phyloP scores from a whole-genome alignment of 1,140 invertebrate genomes.

The Drosophila pruinosa region DNA sequence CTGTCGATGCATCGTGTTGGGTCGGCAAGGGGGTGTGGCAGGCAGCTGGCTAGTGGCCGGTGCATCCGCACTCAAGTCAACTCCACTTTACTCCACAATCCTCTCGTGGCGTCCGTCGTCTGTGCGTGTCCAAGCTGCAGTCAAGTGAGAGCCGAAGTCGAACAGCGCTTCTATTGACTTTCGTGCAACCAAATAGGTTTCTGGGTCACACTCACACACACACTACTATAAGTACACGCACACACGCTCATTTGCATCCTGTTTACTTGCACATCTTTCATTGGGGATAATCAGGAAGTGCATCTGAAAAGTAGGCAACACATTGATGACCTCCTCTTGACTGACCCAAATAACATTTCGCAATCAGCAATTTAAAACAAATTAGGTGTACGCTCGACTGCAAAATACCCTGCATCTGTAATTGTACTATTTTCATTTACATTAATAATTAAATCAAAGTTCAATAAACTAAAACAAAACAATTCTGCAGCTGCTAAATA shows the following conservation, averaged over 20 bases:
- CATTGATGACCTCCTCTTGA: not conserved
- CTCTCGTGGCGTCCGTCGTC: not conserved
- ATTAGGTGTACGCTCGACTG: not conserved
- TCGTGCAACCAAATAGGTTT: conserved; percentile 71
- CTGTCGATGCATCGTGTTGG: not conserved
- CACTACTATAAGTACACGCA: not conserved
- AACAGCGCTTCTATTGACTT: conserved; percentile 65
- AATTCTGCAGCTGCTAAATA: no score
- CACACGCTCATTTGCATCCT: not conserved
- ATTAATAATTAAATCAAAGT: no score
- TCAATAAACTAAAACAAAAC: no score
- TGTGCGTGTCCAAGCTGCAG: conserved; percentile 48
- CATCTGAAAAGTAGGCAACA: not conserved
- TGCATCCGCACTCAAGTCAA: conserved; percentile 11
- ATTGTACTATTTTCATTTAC: not conserved
- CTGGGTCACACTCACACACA: conserved; percentile 58
- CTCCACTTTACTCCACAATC: not conserved
- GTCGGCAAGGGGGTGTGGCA: not conserved
- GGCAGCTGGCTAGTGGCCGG: not conserved
- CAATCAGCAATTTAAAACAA: not conserved
- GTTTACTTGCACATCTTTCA: not conserved
- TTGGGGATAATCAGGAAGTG: not conserved
- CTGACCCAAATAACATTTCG: not conserved
- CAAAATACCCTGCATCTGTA: not conserved
- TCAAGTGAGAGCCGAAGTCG: no score